Conservation (phyloP, 2,113 vertebrate genomes). For the Pionites leucogaster region DNA sequence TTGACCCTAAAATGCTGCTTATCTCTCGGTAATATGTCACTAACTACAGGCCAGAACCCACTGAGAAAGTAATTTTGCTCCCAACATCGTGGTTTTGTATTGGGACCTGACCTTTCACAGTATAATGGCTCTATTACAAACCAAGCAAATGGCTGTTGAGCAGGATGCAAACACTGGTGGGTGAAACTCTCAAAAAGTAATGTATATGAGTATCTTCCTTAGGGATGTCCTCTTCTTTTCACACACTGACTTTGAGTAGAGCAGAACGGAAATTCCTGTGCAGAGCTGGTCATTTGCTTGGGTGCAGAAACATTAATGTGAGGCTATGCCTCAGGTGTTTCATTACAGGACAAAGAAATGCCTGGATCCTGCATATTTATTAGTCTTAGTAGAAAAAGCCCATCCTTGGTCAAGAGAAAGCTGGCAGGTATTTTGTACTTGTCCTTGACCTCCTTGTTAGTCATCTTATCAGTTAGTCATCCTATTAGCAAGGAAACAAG, state of each 20-base stretch:
- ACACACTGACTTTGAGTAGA: neutral
- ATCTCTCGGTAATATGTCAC: neutral
- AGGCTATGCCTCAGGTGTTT: neutral
- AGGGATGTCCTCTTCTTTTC: neutral
- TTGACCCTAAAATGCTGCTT: neutral
- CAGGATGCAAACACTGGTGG: neutral
- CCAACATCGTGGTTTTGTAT: accelerated
- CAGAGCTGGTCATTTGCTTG: neutral
- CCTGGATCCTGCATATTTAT: neutral
- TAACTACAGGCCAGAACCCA: neutral
- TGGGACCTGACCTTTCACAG: neutral
- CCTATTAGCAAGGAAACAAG: neutral
- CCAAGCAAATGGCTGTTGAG: neutral
- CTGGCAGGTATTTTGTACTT: neutral
- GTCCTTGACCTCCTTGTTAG: neutral
- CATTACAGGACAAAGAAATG: neutral
- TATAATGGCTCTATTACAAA: neutral
- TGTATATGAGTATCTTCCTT: neutral
- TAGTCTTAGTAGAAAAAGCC: neutral
- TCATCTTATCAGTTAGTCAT: neutral
- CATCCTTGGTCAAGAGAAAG: neutral
- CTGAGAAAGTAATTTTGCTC: neutral
- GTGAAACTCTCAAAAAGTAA: neutral
- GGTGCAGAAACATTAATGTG: neutral
- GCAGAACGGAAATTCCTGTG: neutral